Conservation (phyloP, 23 tunicate genomes). For the Styela plicata region DNA sequence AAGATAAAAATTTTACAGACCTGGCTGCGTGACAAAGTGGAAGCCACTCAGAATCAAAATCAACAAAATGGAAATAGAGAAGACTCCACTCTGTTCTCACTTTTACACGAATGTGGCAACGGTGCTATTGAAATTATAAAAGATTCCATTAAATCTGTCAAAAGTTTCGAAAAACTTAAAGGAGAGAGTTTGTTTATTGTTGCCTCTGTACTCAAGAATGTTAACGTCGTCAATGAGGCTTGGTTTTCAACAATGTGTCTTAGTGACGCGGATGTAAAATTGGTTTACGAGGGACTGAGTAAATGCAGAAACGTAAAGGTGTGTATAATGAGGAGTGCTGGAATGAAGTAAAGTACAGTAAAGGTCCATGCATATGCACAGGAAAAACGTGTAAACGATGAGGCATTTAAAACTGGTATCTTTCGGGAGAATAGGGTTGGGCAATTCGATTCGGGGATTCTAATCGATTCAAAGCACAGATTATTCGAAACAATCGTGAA, state of each 20-base stretch:
- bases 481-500: too few species aligned
- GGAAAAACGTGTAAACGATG: too few species aligned
- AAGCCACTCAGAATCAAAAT: neutral
- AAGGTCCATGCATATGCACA: too few species aligned
- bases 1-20: neutral
- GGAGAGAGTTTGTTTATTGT: neutral
- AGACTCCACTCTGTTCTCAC: neutral
- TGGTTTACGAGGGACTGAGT: neutral
- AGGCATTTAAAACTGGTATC: too few species aligned
- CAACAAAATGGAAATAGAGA: neutral
- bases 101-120: neutral
- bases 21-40: neutral
- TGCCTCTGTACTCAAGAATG: neutral
- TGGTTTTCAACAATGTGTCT: neutral
- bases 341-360: too few species aligned
- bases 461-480: too few species aligned
- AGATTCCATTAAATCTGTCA: neutral
- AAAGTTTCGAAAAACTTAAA: neutral
- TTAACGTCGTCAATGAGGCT: neutral
- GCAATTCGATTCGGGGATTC: too few species aligned
- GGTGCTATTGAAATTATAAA: neutral
- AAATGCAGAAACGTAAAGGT: neutral
- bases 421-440: too few species aligned
- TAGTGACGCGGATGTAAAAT: neutral
- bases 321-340: too few species aligned